Evolutionary conservation across 53 echinoderm and acorn worm species (phyloP).

Genomic region (Paracentrotus lividus): DNA sequence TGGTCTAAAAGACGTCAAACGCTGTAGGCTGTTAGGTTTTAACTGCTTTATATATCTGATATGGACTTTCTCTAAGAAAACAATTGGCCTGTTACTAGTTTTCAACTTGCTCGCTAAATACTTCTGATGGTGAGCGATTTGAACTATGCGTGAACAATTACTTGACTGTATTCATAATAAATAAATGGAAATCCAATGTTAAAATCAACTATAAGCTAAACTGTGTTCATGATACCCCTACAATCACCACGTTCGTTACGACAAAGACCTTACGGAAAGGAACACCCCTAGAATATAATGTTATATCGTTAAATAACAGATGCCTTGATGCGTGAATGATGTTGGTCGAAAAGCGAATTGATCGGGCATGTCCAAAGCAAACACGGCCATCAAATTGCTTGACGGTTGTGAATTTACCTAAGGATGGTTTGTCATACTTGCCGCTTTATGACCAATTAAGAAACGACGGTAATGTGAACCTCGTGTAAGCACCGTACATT

Average conservation of each 20-base stretch:
- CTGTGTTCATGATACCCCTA: neutral
- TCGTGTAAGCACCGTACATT: neutral
- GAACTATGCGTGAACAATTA: no score
- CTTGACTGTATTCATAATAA: no score
- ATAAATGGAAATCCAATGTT: no score
- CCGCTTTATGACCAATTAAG: neutral
- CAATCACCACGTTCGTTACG: neutral
- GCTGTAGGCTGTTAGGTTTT: no score
- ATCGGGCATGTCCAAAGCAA: neutral
- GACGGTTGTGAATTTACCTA: neutral
- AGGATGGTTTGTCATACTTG: neutral
- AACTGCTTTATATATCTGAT: no score
- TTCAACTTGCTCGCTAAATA: no score
- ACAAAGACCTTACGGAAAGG: neutral
- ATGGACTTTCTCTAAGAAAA: no score
- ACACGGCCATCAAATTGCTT: neutral
- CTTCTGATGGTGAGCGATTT: no score
- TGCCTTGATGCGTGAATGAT: neutral
- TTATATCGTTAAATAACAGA: neutral
- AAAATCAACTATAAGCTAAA: neutral
- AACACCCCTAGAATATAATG: no score
- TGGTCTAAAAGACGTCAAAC: neutral
- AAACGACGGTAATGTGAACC: neutral
- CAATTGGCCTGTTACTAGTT: no score
- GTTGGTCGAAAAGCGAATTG: neutral